Evolutionary conservation across 1,140 invertebrate species (phyloP).

Genomic region (Philaenus spumarius): DNA sequence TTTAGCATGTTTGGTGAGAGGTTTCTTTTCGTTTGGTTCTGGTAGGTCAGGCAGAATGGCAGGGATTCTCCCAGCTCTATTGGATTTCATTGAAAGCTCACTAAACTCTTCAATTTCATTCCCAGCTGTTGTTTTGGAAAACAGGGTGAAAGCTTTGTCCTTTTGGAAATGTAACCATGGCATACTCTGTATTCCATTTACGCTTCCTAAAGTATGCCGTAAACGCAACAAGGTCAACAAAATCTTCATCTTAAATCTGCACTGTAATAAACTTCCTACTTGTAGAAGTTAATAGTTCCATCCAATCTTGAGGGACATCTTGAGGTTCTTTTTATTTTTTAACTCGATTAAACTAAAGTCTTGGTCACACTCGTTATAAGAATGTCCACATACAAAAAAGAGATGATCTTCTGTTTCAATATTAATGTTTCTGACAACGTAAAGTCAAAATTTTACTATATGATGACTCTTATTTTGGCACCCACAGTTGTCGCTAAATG

Average conservation of each 20-base stretch:
- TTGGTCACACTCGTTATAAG: conserved; percentile 4
- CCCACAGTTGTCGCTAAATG: background rate
- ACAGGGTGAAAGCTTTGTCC: background rate
- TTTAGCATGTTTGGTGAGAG: background rate
- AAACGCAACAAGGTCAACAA: background rate
- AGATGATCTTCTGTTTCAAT: background rate
- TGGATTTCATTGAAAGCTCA: no score
- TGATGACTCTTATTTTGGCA: background rate
- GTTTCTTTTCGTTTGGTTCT: background rate
- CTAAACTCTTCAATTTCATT: no score
- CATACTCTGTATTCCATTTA: background rate
- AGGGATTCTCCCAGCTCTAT: no score
- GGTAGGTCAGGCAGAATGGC: no score
- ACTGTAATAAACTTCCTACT: conserved; percentile 1
- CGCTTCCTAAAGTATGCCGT: background rate
- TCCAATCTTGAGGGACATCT: background rate
- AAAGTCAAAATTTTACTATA: conserved; percentile 1
- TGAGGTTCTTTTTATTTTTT: background rate
- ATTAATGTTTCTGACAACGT: no score
- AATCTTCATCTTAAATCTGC: conserved; percentile 3
- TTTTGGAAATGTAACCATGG: background rate
- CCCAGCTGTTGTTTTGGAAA: conserved; percentile 1
- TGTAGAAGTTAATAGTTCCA: background rate
- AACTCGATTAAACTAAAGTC: background rate
- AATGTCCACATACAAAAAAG: conserved; percentile 4